Base-by-base conservation (phyloP, 2,113 vertebrate genomes). In the Pogonocichla stellata region DNA sequence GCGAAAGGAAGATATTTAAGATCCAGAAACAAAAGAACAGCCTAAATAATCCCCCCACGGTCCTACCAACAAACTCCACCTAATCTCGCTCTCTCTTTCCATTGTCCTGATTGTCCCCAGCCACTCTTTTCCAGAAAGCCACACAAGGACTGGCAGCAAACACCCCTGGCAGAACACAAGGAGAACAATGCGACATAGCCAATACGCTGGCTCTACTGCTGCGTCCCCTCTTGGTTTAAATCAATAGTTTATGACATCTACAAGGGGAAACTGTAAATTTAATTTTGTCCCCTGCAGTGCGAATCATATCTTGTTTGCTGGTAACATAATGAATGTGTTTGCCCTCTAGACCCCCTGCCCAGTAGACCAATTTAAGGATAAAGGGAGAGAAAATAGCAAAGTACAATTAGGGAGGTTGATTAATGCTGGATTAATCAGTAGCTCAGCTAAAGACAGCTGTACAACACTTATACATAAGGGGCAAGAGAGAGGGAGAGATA, bases 161-260 rank as follows among this genome's bases (percentile, higher is more conserved):
- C 69, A 91, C 40, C 66, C 48, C 43, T 54, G 43, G 74, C 71
- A 75, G 54, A 95, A 86, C 65, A 50, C 65, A 81, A 36, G 43
- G 31, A 83, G 88, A 88, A 79, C 73, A 84, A 92, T 12, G 58
- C 40, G n/a, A 72, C 58, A 64, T 12, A 65, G 51, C 60, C 95
- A 82, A 79, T 88, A 74, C 48, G 38, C 69, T 96, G 83, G 36
- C 83, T 97, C 34, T 88, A 92, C 69, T 95, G 94, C 84, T 96
- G 95, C 6, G 28, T 97, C 93, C 92, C 92, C 95, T 97, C 96
- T 97, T 96, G 92, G 95, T 97, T 97, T 97, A 98, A 98, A 98
- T 98, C 98, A 97, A 98, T 97, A 98, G 95, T 97, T 98, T 98
- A 98, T 98, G 97, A 98, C 98, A 98, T 95, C 91, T 98, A 97